Evolutionary conservation across 2,797 vertebrate genomes (phyloP).

Genomic region (Betta splendens): DNA sequence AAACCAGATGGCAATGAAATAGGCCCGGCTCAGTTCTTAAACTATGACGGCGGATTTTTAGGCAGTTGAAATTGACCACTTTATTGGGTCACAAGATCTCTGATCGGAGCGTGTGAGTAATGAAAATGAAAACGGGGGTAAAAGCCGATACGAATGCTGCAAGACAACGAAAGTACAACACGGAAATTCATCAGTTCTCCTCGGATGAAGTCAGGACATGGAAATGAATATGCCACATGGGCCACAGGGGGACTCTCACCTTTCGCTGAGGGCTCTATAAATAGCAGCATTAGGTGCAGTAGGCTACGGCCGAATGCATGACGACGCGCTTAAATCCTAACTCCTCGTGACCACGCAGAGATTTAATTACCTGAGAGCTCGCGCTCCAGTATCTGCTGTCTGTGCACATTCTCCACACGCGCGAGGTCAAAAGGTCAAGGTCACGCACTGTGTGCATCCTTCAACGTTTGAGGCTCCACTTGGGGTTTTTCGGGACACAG

Average conservation of each 20-base stretch:
- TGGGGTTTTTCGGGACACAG: slow-evolving; percentile 39
- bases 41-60: slow-evolving; percentile 1
- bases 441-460: slow-evolving; percentile 33
- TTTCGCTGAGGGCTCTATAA: slow-evolving; percentile 50
- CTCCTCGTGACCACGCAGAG: slow-evolving; percentile 29
- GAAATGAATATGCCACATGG: slow-evolving; percentile 39
- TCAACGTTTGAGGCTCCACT: slow-evolving; percentile 38
- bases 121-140: slow-evolving; percentile 36
- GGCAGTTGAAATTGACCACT: slow-evolving; percentile 22
- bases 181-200: slow-evolving; percentile 26
- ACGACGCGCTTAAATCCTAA: slow-evolving; percentile 38
- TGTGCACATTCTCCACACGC: slow-evolving; percentile 12
- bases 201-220: slow-evolving; percentile 22
- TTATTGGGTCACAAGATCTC: slow-evolving; percentile 46
- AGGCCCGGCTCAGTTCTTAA: slow-evolving; percentile 14
- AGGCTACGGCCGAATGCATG: slow-evolving; percentile 22
- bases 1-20: slow-evolving; percentile 39
- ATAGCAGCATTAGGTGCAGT: slow-evolving; percentile 42
- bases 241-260: slow-evolving; percentile 40
- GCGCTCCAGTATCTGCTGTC: slow-evolving; percentile 8
- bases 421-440: slow-evolving; percentile 17
- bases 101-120: slow-evolving; percentile 49
- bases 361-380: slow-evolving; percentile 32
- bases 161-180: slow-evolving; percentile 22
- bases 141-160: slow-evolving; percentile 12